These are phyloP conservation scores for Drosophila melanosoma DNA, from an alignment of 2,888 invertebrate genomes.

Conservation along the genomic window DNA sequence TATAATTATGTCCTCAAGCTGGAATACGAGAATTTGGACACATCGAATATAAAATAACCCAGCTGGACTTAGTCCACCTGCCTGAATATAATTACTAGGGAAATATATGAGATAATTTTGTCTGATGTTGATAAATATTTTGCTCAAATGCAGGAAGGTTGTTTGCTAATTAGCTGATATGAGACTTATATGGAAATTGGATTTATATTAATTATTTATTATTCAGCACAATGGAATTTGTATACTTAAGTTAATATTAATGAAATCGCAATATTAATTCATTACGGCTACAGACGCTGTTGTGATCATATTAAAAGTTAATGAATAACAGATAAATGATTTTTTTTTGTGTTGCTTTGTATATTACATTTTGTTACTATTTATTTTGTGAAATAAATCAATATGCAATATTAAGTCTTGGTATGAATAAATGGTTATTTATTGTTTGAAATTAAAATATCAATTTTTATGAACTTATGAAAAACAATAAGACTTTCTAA, in stretches of 20 bases:
- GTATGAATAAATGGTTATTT: not conserved
- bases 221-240: not conserved
- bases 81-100: not conserved
- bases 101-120: not conserved
- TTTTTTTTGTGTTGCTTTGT: not conserved
- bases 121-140: not conserved
- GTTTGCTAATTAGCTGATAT: not conserved
- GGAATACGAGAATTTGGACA: not conserved
- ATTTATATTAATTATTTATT: not conserved
- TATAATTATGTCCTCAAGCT: not conserved
- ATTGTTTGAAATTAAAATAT: not conserved
- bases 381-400: not conserved
- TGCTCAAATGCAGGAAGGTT: accelerated
- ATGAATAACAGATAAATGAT: not conserved
- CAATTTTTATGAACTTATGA: not conserved
- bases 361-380: not conserved
- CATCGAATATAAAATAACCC: no score
- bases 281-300: not conserved
- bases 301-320: no score
- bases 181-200: not conserved
- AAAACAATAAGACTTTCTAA: not conserved
- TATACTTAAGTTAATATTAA: accelerated
- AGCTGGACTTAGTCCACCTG: not conserved
- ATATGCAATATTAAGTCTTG: not conserved
- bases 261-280: not conserved